Conservation (phyloP, 2,888 invertebrate genomes). For the Yponomeuta cagnagella region DNA sequence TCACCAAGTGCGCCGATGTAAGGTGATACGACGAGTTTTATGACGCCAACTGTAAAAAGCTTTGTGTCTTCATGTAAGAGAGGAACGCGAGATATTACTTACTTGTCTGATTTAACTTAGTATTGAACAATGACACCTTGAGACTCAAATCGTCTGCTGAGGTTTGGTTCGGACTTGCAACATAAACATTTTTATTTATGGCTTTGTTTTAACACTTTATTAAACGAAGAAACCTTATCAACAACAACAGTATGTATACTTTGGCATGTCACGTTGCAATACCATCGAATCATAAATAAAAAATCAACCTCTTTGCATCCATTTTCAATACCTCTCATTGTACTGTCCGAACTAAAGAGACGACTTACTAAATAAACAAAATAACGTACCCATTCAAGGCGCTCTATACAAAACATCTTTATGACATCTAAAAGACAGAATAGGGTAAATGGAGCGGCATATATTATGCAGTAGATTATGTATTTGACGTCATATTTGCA, state of each 20-base stretch:
- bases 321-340: neutral
- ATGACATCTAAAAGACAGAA: neutral
- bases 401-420: neutral
- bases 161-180: neutral
- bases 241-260: too few species aligned
- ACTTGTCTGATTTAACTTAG: neutral
- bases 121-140: neutral
- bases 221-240: too few species aligned
- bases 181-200: neutral
- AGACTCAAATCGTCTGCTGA: neutral
- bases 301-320: too few species aligned
- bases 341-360: neutral
- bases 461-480: neutral
- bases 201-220: neutral
- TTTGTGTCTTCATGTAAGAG: neutral
- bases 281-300: too few species aligned
- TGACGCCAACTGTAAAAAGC: conserved; percentile 2
- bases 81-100: neutral
- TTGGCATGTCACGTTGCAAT: too few species aligned
- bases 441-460: neutral
- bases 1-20: conserved; percentile 54
- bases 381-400: neutral
- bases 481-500: neutral
- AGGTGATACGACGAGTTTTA: conserved; percentile 41
- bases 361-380: neutral